phyloP scores from a whole-genome alignment of 2,797 vertebrate species.

The Pseudomugil gertrudae region DNA sequence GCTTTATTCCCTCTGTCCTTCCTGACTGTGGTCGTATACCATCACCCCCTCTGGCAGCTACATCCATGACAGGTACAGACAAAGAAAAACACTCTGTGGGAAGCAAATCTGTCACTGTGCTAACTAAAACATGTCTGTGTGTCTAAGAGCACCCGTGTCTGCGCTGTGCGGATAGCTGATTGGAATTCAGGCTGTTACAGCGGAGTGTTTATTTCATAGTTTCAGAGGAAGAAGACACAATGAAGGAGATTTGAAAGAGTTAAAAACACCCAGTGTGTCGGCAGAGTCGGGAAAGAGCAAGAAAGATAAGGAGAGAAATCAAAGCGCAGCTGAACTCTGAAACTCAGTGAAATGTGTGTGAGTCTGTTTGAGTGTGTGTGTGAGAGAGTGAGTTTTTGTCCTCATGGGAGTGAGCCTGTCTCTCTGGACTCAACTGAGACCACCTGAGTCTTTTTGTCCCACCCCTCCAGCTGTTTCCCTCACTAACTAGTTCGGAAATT shows the following conservation, averaged over 20 bases:
- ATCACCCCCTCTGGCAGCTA: slow-evolving; percentile 76
- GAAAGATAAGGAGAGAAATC: slow-evolving; percentile 36
- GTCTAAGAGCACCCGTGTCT: slow-evolving; percentile 29
- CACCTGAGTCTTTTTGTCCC: slow-evolving; percentile 77
- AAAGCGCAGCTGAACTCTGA: slow-evolving; percentile 57
- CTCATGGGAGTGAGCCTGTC: slow-evolving; percentile 65
- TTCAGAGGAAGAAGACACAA: slow-evolving; percentile 37
- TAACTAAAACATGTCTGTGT: slow-evolving; percentile 77
- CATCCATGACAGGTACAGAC: slow-evolving; percentile 79
- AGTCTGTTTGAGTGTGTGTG: slow-evolving; percentile 14
- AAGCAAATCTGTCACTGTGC: slow-evolving; percentile 74
- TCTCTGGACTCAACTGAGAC: slow-evolving; percentile 70
- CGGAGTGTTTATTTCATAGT: slow-evolving; percentile 55
- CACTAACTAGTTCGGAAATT: slow-evolving; percentile 29
- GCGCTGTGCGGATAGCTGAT: slow-evolving; percentile 52
- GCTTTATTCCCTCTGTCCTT: slow-evolving; percentile 59
- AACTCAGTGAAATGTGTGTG: slow-evolving; percentile 31
- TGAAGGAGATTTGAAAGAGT: slow-evolving; percentile 49
- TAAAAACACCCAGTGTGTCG: slow-evolving; percentile 32
- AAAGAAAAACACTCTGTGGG: slow-evolving; percentile 68
- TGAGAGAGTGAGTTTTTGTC: slow-evolving; percentile 38
- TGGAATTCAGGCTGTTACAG: slow-evolving; percentile 49
- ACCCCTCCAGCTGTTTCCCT: slow-evolving; percentile 74
- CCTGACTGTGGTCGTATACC: slow-evolving; percentile 55
- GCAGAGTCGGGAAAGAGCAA: slow-evolving; percentile 9